phyloP scores from a whole-genome alignment of 2,888 invertebrate species.

The Xanthia togata region DNA sequence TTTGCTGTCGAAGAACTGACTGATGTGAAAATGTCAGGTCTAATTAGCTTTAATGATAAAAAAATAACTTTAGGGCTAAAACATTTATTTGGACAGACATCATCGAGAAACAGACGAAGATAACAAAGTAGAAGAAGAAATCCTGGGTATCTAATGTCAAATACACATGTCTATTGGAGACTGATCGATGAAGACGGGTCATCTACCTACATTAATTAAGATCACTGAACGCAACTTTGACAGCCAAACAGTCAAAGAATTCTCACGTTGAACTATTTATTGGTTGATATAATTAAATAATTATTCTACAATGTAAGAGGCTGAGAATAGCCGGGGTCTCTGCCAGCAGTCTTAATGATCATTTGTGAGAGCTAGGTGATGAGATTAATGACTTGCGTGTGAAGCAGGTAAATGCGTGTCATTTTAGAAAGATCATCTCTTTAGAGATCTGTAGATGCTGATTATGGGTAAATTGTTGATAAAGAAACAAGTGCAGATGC shows the following conservation, averaged over 20 bases:
- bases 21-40: background rate
- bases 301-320: conserved; percentile 55
- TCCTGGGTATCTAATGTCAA: conserved; percentile 27
- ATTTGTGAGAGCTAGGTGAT: conserved; percentile 46
- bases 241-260: conserved; percentile 40
- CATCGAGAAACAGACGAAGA: background rate
- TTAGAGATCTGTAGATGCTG: conserved; percentile 10
- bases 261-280: conserved; percentile 57
- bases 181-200: conserved; percentile 58
- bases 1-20: background rate
- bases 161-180: conserved; percentile 31
- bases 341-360: conserved; percentile 47
- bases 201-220: conserved; percentile 58
- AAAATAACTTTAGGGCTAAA: background rate
- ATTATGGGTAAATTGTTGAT: background rate
- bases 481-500: background rate
- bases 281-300: conserved; percentile 57
- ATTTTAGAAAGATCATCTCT: conserved; percentile 12
- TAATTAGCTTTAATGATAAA: background rate
- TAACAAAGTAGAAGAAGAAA: conserved; percentile 6
- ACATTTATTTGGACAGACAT: too few relatives aligned
- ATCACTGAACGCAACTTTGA: conserved; percentile 54
- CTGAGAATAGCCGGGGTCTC: conserved; percentile 48
- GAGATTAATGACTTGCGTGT: conserved; percentile 48
- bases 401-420: conserved; percentile 35